These are phyloP conservation scores for Syrrhaptes paradoxus DNA, from an alignment of 2,113 vertebrate species.

Conservation along the genomic window DNA sequence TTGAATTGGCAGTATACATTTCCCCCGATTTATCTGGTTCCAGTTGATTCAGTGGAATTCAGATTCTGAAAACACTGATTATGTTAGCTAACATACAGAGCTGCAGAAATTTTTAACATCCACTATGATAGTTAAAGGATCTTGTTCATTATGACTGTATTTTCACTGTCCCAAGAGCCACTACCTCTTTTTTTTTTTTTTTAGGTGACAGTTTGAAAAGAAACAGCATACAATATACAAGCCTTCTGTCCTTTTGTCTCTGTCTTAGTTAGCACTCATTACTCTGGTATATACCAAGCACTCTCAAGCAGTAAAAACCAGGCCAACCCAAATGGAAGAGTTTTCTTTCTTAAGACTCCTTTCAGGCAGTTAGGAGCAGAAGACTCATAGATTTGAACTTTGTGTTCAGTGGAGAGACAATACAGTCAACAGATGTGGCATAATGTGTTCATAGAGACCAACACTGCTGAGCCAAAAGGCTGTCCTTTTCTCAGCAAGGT, in stretches of 20 bases:
- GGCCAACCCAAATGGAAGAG: background rate
- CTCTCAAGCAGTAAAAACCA: background rate
- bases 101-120: background rate
- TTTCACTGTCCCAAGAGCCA: background rate
- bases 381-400: background rate
- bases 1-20: background rate
- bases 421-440: background rate
- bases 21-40: background rate
- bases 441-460: background rate
- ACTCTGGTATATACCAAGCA: background rate
- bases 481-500: background rate
- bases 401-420: background rate
- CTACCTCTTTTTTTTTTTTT: background rate
- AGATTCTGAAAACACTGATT: background rate
- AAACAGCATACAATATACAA: background rate
- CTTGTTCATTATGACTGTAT: background rate
- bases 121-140: background rate
- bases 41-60: background rate
- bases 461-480: background rate
- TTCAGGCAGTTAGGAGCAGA: background rate
- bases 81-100: background rate
- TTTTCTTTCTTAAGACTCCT: background rate
- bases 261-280: background rate
- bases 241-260: background rate
- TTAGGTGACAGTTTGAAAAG: background rate